Evolutionary conservation across 2,797 vertebrate genomes (phyloP).

Genomic region (Onychomys arenicola): DNA sequence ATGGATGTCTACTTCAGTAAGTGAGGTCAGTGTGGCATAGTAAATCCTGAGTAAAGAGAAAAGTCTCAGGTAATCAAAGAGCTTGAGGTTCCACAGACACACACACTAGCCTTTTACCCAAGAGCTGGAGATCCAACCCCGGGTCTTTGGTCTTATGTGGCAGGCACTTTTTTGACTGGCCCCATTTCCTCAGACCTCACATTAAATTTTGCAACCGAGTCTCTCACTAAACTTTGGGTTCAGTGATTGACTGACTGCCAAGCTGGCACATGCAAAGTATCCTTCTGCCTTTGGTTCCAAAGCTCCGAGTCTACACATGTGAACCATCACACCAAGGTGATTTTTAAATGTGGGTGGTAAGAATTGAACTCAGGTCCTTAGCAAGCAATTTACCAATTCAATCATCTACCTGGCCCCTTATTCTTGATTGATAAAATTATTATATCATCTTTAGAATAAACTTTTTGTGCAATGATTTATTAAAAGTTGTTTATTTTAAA

Average conservation of each 20-base stretch:
- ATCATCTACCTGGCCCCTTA: background rate
- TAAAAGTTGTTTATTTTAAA: background rate
- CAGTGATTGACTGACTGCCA: background rate
- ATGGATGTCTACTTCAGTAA: background rate
- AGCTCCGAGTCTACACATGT: background rate
- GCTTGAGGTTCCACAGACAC: background rate
- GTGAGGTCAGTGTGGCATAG: background rate
- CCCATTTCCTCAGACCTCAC: background rate
- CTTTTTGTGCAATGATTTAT: background rate
- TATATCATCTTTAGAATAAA: constrained; percentile 7
- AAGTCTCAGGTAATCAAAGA: background rate
- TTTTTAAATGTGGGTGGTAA: background rate
- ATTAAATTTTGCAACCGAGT: too few species aligned
- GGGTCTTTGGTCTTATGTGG: rapidly evolving
- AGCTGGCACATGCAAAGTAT: too few species aligned
- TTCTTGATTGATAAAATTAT: constrained; percentile 19
- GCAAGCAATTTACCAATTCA: background rate
- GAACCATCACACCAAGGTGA: background rate
- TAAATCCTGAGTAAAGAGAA: constrained; percentile 8
- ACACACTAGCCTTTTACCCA: background rate
- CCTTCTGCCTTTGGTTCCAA: background rate
- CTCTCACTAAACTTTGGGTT: background rate
- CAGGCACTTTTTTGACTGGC: background rate
- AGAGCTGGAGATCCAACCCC: background rate
- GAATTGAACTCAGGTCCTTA: background rate